Evolutionary conservation across 1,140 invertebrate genomes (phyloP).

Genomic region (Geopemphigus sp.): DNA sequence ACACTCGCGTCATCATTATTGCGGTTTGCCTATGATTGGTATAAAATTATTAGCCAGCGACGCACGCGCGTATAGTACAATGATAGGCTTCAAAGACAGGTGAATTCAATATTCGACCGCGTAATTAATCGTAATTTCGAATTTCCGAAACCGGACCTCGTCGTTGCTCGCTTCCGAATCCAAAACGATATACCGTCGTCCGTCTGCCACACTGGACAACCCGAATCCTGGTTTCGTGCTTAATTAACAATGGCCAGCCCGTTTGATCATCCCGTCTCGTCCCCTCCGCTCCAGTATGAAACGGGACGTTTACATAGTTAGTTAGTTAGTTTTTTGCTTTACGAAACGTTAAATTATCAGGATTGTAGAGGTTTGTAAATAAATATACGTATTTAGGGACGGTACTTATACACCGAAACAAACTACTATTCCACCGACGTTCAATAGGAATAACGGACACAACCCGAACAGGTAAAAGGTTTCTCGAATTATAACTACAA

Average conservation of each 20-base stretch:
- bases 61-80: neutral
- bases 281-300: neutral
- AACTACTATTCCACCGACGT: too few relatives aligned
- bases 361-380: neutral
- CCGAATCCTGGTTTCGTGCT: neutral
- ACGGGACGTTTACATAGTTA: neutral
- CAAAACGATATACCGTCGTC: neutral
- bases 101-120: constrained; percentile 30
- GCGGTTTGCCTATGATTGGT: too few relatives aligned
- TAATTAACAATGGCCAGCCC: constrained; percentile 16
- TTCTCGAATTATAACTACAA: too few relatives aligned
- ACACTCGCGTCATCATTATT: too few relatives aligned
- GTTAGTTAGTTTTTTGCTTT: neutral
- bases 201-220: neutral
- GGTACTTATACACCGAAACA: too few relatives aligned
- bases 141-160: constrained; percentile 22
- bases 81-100: constrained; percentile 14
- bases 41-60: too few relatives aligned
- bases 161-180: neutral
- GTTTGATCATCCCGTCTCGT: too few relatives aligned
- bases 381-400: too few relatives aligned
- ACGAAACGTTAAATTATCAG: constrained; percentile 28
- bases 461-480: too few relatives aligned
- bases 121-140: constrained; percentile 43
- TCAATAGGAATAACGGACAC: too few relatives aligned